Evolutionary conservation across 1,140 invertebrate species (phyloP).

Genomic region (Diachasmimorpha longicaudata): DNA sequence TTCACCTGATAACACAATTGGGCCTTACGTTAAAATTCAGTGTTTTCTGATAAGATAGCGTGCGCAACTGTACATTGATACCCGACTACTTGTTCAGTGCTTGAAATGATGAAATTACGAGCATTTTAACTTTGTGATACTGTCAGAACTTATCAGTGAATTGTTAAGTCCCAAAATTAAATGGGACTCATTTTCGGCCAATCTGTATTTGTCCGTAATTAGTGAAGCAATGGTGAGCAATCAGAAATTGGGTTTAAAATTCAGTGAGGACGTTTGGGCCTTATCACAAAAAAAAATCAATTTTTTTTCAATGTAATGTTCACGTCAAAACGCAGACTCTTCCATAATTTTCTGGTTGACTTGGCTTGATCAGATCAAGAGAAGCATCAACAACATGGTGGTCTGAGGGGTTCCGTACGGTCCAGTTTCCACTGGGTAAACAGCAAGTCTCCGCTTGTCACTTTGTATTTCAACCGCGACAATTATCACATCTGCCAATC

Average conservation of each 20-base stretch:
- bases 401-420: slow-evolving; percentile 21
- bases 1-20: not conserved
- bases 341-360: slow-evolving; percentile 5
- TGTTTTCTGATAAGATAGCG: not conserved
- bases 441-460: slow-evolving; percentile 43
- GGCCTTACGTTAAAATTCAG: not conserved
- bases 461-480: slow-evolving; percentile 38
- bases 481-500: slow-evolving; percentile 27
- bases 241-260: not conserved
- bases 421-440: slow-evolving; percentile 49
- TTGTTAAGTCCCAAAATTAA: too few relatives aligned
- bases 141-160: too few relatives aligned
- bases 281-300: not conserved
- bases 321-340: not conserved
- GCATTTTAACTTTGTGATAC: too few relatives aligned
- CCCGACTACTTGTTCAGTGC: too few relatives aligned
- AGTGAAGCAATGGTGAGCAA: too few relatives aligned
- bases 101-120: too few relatives aligned
- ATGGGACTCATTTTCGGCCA: not conserved
- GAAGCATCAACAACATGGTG: slow-evolving; percentile 21
- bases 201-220: too few relatives aligned
- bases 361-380: slow-evolving; percentile 1
- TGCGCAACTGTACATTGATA: not conserved
- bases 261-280: not conserved
- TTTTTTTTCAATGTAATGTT: not conserved